Evolutionary conservation across 1,140 invertebrate species (phyloP).

Genomic region (Limonius californicus): DNA sequence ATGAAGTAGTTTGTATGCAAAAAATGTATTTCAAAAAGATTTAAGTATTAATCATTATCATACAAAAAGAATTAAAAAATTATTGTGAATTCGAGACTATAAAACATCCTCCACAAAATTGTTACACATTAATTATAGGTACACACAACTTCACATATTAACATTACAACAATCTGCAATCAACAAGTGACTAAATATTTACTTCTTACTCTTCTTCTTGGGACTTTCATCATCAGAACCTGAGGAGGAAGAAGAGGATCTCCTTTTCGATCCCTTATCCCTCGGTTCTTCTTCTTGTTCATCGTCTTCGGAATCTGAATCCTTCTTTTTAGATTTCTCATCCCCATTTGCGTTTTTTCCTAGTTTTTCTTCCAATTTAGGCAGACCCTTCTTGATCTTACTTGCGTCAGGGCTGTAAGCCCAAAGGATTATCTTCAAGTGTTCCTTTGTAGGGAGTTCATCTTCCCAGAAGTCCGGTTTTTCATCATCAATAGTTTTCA

Average conservation of each 20-base stretch:
- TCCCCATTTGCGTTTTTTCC: conserved; percentile 25
- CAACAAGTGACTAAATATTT: no score
- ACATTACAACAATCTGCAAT: no score
- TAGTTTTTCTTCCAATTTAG: conserved; percentile 41
- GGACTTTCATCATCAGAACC: conserved; percentile 39
- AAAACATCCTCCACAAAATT: no score
- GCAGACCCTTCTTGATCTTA: conserved; percentile 48
- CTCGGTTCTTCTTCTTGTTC: no score
- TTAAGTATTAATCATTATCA: no score
- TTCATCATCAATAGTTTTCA: conserved; percentile 52
- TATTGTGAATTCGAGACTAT: no score
- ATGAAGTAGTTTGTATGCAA: no score
- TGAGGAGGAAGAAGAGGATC: conserved; percentile 19
- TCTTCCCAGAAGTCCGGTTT: conserved; percentile 56
- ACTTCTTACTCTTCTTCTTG: conserved; percentile 14
- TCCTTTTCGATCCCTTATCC: conserved; percentile 32
- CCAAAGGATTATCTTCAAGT: conserved; percentile 60
- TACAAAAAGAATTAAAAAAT: no score
- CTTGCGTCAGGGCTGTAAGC: conserved; percentile 59
- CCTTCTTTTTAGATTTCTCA: conserved; percentile 19
- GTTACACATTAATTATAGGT: no score
- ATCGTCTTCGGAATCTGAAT: conserved; percentile 21
- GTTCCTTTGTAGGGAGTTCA: conserved; percentile 57
- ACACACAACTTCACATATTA: no score
- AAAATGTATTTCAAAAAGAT: no score